Evolutionary conservation across 2,888 invertebrate species (phyloP), one percentile per base, ranked within the genome.

Genomic region (Sinelater perroti): DNA sequence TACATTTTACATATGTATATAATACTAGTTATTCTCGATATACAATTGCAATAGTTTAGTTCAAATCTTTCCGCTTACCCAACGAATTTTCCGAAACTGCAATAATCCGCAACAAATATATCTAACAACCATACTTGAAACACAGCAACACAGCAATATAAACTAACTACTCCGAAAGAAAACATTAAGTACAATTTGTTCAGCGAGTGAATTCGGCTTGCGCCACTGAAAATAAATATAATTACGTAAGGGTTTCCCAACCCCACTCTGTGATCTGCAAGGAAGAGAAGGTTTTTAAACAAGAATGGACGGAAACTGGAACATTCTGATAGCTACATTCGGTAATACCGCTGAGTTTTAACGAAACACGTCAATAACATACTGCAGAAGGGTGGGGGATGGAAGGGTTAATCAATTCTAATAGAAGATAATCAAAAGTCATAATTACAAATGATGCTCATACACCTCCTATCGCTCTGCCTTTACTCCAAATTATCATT

Each of bases 261-360:
- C 30, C 8, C 11, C 8, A 3, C 11, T 30, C 8, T 30, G 30
- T 30, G 30, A 3, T 3, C 11, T 4, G 3, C 30, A 30, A 3
- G 30, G n/a, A 30, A 30, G 11, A 24, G 5, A 24, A 24, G 7
- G 24, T 24, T 24, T 30, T 18, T 49, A 21, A 40, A 56, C 46
- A 40, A 40, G 53, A 57, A 57, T 57, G 57, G 57, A 57, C 52
- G 57, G 57, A 57, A 57, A 57, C 16, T 52, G 53, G 46, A 57
- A 56, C 44, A 38, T n/a, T n/a, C n/a, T n/a, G n/a, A n/a, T n/a
- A n/a, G n/a, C n/a, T n/a, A n/a, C n/a, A n/a, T n/a, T n/a, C n/a
- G n/a, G n/a, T n/a, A n/a, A n/a, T n/a, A n/a, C n/a, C n/a, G n/a
- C n/a, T n/a, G n/a, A n/a, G n/a, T n/a, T n/a, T n/a, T n/a, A n/a